phyloP scores from a whole-genome alignment of 2,797 vertebrate genomes.

The Ambastaia sidthimunki region DNA sequence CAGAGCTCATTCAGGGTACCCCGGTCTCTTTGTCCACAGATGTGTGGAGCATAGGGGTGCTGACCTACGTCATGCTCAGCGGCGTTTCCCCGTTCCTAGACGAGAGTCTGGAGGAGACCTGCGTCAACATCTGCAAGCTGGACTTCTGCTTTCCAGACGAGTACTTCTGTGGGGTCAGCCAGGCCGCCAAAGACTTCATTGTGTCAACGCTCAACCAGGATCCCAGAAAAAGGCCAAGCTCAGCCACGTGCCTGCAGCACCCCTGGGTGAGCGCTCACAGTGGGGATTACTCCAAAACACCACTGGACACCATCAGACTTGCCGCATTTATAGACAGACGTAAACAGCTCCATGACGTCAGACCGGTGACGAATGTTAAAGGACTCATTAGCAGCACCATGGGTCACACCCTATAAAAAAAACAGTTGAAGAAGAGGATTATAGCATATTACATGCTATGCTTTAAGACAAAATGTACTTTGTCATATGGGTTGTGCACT shows the following conservation, averaged over 20 bases:
- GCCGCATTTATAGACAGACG: constrained; percentile 92
- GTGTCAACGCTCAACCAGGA: constrained; percentile 88
- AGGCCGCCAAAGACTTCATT: constrained; percentile 92
- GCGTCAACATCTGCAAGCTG: constrained; percentile 93
- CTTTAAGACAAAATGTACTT: constrained; percentile 16
- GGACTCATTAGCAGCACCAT: constrained; percentile 87
- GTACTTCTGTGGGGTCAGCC: constrained; percentile 90
- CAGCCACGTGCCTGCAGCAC: constrained; percentile 91
- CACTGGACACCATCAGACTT: constrained; percentile 90
- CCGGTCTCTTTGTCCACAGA: constrained; percentile 92
- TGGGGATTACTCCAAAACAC: constrained; percentile 90
- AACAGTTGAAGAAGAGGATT: constrained; percentile 5
- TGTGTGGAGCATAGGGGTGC: constrained; percentile 93
- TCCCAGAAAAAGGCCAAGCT: constrained; percentile 86
- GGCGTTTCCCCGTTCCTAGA: constrained; percentile 97
- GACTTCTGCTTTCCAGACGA: constrained; percentile 97
- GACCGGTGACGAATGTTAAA: constrained; percentile 89
- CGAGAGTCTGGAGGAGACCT: constrained; percentile 96
- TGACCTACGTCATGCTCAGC: constrained; percentile 93
- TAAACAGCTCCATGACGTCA: constrained; percentile 89
- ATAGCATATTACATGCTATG: constrained; percentile 24
- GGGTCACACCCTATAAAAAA: constrained; percentile 69
- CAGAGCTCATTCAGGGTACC: constrained; percentile 91
- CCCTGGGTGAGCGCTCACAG: constrained; percentile 91
- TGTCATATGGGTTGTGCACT: constrained; percentile 41